Base-by-base conservation (phyloP, 2,888 invertebrate genomes). In the Tholera decimalis region DNA sequence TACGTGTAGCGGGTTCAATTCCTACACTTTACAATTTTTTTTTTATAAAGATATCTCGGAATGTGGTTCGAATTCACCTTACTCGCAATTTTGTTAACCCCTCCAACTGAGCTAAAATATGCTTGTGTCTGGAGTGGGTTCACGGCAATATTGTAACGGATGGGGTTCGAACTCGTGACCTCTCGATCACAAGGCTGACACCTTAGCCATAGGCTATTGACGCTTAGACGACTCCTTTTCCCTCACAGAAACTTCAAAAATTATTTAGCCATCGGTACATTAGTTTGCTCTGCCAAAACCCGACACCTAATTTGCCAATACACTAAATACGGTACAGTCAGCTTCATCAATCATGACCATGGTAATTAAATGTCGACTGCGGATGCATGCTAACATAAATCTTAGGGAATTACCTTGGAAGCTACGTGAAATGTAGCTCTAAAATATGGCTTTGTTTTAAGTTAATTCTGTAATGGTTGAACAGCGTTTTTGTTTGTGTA, bases 281-380 rank as follows among this genome's bases (percentile, higher is more conserved):
- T 0, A 41, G n/a, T 13, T 28, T 30, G 5, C 30, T 35, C 1
- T 30, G 9, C 15, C 39, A 35, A 60, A 66, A 43, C 26, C 35
- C n/a, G 6, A 9, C 1, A 20, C 30, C 41, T 43, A 71, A 66
- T 66, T 37, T 49, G 20, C 43, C 61, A 63, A 64, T 72, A 43
- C 49, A 33, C 53, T 13, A 33, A 62, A 62, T 57, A 62, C 66
- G 26, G 64, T 77, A 64, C 49, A 60, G 55, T 67, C 62, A 70
- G 67, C 70, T 44, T 77, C 83, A 85, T 87, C 82, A 86, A 88
- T 87, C 88, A 87, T 83, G 69, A 73, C 73, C 69, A 88, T 87
- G 86, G 83, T 92, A 92, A 92, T 91, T 89, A 89, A 88, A 87
- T 83, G 82, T 77, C 68, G 77, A 69, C 72, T 72, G 66, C 87